Base-by-base conservation (phyloP, 2,888 invertebrate genomes). In the Pterostichus madidus region DNA sequence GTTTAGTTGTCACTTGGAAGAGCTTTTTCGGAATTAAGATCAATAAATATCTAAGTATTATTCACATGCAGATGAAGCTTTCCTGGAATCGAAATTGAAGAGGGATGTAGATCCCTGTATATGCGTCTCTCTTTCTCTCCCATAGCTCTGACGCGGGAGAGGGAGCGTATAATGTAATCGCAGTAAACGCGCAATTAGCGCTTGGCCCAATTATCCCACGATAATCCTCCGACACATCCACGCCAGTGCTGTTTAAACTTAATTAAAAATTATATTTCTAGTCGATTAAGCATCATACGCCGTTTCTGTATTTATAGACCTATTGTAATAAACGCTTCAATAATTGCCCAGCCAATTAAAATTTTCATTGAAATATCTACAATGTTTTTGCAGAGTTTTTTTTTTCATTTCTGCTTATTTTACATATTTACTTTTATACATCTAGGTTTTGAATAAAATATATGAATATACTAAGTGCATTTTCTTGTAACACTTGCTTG, bases 221-320 rank as follows among this genome's bases (percentile, higher is more conserved):
- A 46, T 61, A 32, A 79, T 59, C 39, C 59, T 79, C 64, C 44
- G 39, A 44, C 78, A 15, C 78, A 78, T 78, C 76, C 17, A 59
- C 64, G 32, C 39, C 31, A 39, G 3, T 31, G 7, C 24, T 80
- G 68, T 80, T 80, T 80, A 68, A 80, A 80, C 68, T 80, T 80
- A 68, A 80, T 80, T 80, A 80, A 80, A 80, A 80, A 68, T 80
- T 68, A 80, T 80, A 68, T 80, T 80, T 80, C 80, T 68, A 61
- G 49, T 68, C 39, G 68, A 64, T 80, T 80, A 52, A 31, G 24
- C 64, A 35, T 49, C n/a, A 49, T 10, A 49, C 10, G 32, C 35
- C 64, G 64, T 31, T 64, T 32, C 13, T 10, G n/a, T 64, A 35
- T 49, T 49, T 49, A 49, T 32, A 11, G 35, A n/a, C 11, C 31